Evolutionary conservation across 2,888 invertebrate species (phyloP), one percentile per base, ranked within the genome.

Genomic region (Silvanus unidentatus): DNA sequence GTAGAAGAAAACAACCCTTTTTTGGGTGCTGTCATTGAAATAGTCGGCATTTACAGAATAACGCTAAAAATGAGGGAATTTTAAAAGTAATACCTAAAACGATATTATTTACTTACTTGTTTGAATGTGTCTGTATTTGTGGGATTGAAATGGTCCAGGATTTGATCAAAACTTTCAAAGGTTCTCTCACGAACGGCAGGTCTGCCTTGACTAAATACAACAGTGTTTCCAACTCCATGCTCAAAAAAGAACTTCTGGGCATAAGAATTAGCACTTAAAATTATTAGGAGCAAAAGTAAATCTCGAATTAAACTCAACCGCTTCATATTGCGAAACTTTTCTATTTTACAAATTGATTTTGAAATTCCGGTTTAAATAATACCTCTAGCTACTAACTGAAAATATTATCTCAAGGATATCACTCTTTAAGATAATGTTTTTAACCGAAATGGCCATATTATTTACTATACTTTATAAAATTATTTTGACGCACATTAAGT

Each of bases 101-200:
- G n/a, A 5, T 22, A 22, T n/a, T 22, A 5, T 28, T 10, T 9
- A 22, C 27, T 38, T 32, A 40, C 40, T 14, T 40, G 78, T n/a
- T 58, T 62, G 63, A 75, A 78, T 0, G 73, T 75, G 2, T 72
- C 70, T 27, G 66, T 74, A 44, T 77, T 70, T 9, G 65, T 69
- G 2, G 73, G 72, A 53, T 76, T 72, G 60, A 77, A 79, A 50
- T 79, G 77, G 58, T 78, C 76, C 1, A 77, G 52, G n/a, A 13
- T 22, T 43, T 43, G 43, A 1, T 40, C 2, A n/a, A 40, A 40
- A 8, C 3, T 4, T 32, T 32, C 6, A 12, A 38, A n/a, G 10
- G 4, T 32, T 3, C 3, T 32, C 3, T 5, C 13, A 12, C 11
- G 13, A 12, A 3, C n/a, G 5, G 3, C 4, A 12, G 10, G 5